Evolutionary conservation across 2,797 vertebrate genomes (phyloP), one percentile per base, ranked within the genome.

Genomic region (Rhabdophis nuchalis): DNA sequence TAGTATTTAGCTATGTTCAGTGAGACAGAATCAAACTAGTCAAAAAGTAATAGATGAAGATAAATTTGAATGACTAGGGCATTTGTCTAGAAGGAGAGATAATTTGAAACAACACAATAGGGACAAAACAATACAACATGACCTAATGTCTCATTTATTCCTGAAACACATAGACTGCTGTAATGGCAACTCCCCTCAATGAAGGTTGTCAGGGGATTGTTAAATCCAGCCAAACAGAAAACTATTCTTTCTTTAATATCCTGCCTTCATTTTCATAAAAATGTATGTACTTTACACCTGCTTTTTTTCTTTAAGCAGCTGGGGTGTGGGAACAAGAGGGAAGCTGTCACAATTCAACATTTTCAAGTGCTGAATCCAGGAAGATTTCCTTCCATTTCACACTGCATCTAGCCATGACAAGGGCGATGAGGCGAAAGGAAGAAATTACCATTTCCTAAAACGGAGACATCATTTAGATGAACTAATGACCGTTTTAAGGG

Each of bases 401-500:
- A 54, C 50, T 25, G 6, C 50, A 86, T 77, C 32, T 58, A 61
- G 13, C 25, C 14, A 60, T 18, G 68, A 85, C 20, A 57, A 11
- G 41, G 86, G 13, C 16, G 16, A 41, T 50, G 23, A 27, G 6
- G 11, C 25, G 36, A 58, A 6, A 50, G 29, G 23, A 0, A 14
- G 8, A 1, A 36, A 60, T 4, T 0, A 2, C 87, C 57, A 0
- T 0, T 61, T 14, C 68, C 0, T 1, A 87, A 20, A 64, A n/a
- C 27, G 46, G 0, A 41, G 3, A 87, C 54, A 23, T 11, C 5
- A 27, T 29, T 13, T 32, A 36, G 7, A 86, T 85, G 50, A 60
- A 53, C 1, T 14, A 0, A 0, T 0, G 0, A 20, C n/a, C 56
- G 25, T 14, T 50, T 61, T 57, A 0, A 61, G 25, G 16, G 20